Base-by-base conservation (phyloP, 2,797 vertebrate genomes). In the Myotis vivesi region DNA sequence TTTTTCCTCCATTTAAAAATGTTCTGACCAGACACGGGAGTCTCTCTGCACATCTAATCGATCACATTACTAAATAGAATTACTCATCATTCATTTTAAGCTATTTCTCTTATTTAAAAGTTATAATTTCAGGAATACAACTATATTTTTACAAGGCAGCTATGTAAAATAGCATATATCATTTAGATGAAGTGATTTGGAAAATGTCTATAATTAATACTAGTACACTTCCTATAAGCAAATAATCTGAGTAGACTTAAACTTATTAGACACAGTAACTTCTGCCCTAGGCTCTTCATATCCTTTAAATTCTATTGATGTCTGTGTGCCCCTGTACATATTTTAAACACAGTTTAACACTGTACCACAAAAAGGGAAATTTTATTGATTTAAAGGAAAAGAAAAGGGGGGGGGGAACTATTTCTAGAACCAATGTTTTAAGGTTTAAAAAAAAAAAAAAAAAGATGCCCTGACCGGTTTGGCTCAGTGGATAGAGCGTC, bases 181-280 rank as follows among this genome's bases (percentile, higher is more conserved):
- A 79, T 22, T 82, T 82, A 2, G 44, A 81, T 68, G 36, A 82
- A 92, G 91, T 86, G 5, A 22, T 66, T 69, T 91, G 36, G 46
- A 72, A 95, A 92, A 80, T 68, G 20, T 91, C 62, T 73, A 41
- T 68, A 92, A 93, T 55, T 92, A 73, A 95, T 38, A 77, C 8
- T 92, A 73, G 94, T 38, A 77, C 8, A 75, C 17, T 77, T 83
- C 17, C 38, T 77, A 51, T 44, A 72, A 94, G 16, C 44, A 94
- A 75, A 72, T 81, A 71, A 76, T 77, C 19, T 84, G 64, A 57
- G 28, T 49, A 30, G 90, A 94, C 10, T 81, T 79, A 89, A 49
- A 72, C 53, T 91, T 87, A 91, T 7, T 64, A 94, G 49, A 86
- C 12, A 64, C 4, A 53, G 19, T 83, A 49, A 72, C 3, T 71